A percentile compares a stretch with the other conserved stretches of the same genome.
phyloP scores from a whole-genome alignment of 2,797 vertebrate species.

The Oreochromis mossambicus region DNA sequence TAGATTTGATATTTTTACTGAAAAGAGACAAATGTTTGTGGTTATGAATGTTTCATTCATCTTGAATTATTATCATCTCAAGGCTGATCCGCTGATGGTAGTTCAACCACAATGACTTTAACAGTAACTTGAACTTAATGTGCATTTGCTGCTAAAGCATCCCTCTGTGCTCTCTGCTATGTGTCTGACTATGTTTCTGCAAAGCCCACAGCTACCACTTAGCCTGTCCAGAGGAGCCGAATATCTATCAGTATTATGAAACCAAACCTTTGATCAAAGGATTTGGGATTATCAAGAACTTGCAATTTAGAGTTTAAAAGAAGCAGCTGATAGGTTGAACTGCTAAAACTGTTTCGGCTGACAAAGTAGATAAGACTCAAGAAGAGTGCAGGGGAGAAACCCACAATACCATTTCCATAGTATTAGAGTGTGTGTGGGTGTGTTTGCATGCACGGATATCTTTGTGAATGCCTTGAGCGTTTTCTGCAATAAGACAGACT shows the following conservation, averaged over 20 bases:
- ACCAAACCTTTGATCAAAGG: conserved; percentile 64
- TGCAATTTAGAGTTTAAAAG: conserved; percentile 63
- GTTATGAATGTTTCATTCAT: neutral
- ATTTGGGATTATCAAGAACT: conserved; percentile 68
- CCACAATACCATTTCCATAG: conserved; percentile 15
- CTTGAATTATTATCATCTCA: neutral
- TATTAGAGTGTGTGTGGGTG: neutral
- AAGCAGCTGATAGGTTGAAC: conserved; percentile 53
- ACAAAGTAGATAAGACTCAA: conserved; percentile 67
- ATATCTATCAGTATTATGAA: conserved; percentile 54
- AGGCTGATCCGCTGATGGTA: neutral
- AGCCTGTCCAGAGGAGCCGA: conserved; percentile 51
- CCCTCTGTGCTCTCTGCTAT: neutral
- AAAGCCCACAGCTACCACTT: conserved; percentile 42
- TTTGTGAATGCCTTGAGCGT: conserved; percentile 11
- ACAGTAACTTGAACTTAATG: neutral
- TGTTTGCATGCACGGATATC: neutral
- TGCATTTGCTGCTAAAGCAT: conserved; percentile 14
- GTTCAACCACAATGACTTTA: neutral
- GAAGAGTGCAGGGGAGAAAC: conserved; percentile 33
- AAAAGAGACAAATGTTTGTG: neutral
- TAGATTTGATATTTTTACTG: neutral
- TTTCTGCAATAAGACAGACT: conserved; percentile 25
- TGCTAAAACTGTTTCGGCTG: conserved; percentile 61
- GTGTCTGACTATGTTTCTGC: conserved; percentile 17